Conservation (phyloP, 2,888 invertebrate genomes). For the Zeuzera pyrina region DNA sequence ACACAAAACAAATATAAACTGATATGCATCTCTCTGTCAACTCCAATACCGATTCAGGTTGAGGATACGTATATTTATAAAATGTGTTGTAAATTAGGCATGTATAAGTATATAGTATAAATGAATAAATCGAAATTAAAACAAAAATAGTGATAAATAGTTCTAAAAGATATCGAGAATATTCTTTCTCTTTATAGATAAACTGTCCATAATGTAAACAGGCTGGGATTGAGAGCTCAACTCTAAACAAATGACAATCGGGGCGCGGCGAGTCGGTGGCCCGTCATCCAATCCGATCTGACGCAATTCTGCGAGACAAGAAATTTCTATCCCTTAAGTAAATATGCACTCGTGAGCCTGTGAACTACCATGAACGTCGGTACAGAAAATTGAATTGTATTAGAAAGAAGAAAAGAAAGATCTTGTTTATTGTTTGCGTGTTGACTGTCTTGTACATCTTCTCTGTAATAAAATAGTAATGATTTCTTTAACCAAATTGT, state of each 20-base stretch:
- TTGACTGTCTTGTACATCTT: no score
- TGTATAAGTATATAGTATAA: no score
- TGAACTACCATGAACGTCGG: slow-evolving; percentile 39
- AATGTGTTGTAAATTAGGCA: no score
- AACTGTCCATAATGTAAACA: slow-evolving; percentile 26
- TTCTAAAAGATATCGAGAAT: neutral
- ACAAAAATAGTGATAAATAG: no score
- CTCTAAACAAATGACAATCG: slow-evolving; percentile 43
- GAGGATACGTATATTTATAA: no score
- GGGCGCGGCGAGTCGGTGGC: slow-evolving; percentile 26
- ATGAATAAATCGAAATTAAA: no score
- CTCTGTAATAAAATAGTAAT: no score
- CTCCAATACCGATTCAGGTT: no score
- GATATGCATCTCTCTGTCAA: no score
- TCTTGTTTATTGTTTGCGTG: slow-evolving; percentile 29
- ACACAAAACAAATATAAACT: no score
- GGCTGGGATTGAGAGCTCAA: slow-evolving; percentile 9
- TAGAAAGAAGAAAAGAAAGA: slow-evolving; percentile 20
- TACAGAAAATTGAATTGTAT: slow-evolving; percentile 51
- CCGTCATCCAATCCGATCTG: slow-evolving; percentile 40
- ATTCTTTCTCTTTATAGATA: slow-evolving; percentile 17
- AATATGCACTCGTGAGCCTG: slow-evolving; percentile 51
- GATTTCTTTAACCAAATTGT: no score
- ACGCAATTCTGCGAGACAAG: slow-evolving; percentile 49
- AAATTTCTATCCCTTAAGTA: slow-evolving; percentile 52